A percentile compares a stretch with the other conserved stretches of the same genome.
Evolutionary conservation across 2,113 vertebrate genomes (phyloP).

Genomic region (Balaeniceps rex): DNA sequence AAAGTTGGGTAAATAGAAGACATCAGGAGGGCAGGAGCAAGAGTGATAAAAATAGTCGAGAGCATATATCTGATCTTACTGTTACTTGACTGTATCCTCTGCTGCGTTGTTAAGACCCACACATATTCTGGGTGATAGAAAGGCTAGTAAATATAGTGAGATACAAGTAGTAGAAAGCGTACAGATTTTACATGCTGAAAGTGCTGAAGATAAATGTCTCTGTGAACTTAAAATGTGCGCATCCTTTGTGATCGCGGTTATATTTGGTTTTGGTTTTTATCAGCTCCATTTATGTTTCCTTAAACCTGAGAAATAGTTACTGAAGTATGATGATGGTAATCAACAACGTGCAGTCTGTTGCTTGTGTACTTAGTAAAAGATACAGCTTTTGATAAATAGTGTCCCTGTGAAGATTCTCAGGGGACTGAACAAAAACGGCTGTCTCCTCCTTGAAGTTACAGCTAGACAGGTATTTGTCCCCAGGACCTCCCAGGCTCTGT

Average conservation of each 20-base stretch:
- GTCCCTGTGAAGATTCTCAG: neutral
- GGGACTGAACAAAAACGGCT: neutral
- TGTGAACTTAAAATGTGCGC: neutral
- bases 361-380: neutral
- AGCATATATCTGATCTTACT: neutral
- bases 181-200: neutral
- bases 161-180: neutral
- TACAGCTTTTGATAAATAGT: neutral
- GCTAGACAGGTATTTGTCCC: neutral
- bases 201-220: neutral
- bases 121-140: neutral
- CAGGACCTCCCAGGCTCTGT: neutral
- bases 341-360: neutral
- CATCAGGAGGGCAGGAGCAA: neutral
- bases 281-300: neutral
- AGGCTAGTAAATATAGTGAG: neutral
- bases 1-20: neutral
- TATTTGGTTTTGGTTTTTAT: neutral
- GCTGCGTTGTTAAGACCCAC: neutral
- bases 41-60: neutral
- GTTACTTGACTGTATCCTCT: neutral
- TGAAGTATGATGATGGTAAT: neutral
- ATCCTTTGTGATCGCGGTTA: neutral
- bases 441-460: neutral
- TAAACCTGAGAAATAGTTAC: neutral